Evolutionary conservation across 2,797 vertebrate species (phyloP).

Genomic region (Poecilia picta): DNA sequence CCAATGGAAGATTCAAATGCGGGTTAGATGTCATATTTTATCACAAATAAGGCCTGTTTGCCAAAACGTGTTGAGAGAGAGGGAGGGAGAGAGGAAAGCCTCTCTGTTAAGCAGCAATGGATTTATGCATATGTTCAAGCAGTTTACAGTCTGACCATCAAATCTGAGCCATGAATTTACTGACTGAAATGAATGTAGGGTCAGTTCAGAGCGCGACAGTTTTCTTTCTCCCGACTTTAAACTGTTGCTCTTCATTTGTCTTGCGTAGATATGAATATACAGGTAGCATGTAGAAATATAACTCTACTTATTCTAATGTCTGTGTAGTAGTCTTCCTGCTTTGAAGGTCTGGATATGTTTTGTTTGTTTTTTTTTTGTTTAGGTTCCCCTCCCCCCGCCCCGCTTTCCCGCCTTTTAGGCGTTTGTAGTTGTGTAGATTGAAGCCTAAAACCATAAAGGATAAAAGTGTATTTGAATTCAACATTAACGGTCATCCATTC

Average conservation of each 20-base stretch:
- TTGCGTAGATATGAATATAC: constrained; percentile 70
- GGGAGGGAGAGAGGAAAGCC: constrained; percentile 6
- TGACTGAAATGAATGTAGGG: constrained; percentile 82
- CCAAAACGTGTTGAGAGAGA: constrained; percentile 70
- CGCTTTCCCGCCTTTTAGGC: constrained; percentile 40
- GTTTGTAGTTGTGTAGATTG: constrained; percentile 43
- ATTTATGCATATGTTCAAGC: constrained; percentile 80
- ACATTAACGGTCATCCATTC: constrained; percentile 72
- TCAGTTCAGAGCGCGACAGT: constrained; percentile 72
- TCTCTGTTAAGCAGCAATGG: constrained; percentile 68
- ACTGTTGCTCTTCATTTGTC: constrained; percentile 78
- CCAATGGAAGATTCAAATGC: constrained; percentile 80
- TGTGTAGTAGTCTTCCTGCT: constrained; percentile 78
- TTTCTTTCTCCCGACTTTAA: constrained; percentile 73
- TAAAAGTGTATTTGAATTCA: constrained; percentile 59
- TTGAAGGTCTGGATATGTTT: constrained; percentile 60
- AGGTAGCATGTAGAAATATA: constrained; percentile 76
- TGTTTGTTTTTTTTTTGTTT: not conserved
- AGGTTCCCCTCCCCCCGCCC: not conserved
- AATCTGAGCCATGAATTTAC: constrained; percentile 82
- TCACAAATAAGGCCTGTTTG: constrained; percentile 76
- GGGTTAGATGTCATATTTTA: constrained; percentile 74
- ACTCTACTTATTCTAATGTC: constrained; percentile 64
- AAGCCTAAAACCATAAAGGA: constrained; percentile 59
- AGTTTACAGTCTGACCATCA: constrained; percentile 81